Percentiles rank a stretch among this genome's conserved stretches.
Conservation (phyloP, 2,113 vertebrate species). For the Notothenia rossii region DNA sequence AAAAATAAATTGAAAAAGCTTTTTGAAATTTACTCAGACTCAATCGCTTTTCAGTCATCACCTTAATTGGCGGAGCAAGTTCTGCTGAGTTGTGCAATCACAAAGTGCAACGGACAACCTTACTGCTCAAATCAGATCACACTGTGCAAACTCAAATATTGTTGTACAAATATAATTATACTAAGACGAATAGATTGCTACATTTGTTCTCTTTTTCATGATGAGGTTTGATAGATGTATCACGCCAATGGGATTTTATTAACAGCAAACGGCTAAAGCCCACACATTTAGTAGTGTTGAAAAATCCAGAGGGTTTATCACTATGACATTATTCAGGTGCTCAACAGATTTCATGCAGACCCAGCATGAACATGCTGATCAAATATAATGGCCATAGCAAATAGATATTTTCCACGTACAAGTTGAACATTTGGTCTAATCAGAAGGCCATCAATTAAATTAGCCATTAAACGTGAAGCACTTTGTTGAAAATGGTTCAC, state of each 20-base stretch:
- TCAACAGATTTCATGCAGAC: no score
- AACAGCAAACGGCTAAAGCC: constrained; percentile 1
- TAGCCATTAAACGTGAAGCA: no score
- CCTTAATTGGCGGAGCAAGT: neutral
- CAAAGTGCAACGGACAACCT: constrained; percentile 16
- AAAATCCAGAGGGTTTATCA: no score
- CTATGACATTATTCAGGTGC: no score
- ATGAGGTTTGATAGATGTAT: constrained; percentile 22
- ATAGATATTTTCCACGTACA: neutral
- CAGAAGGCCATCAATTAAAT: no score
- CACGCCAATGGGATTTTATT: constrained; percentile 20
- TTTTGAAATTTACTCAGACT: constrained; percentile 40
- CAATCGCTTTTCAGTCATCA: constrained; percentile 31
- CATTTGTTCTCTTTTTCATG: constrained; percentile 15
- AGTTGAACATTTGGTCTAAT: neutral
- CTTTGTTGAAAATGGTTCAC: no score
- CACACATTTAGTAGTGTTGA: neutral
- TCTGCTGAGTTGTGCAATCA: neutral
- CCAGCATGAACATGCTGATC: neutral
- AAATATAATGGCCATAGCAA: neutral
- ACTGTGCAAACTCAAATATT: constrained; percentile 22
- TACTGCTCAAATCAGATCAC: constrained; percentile 21
- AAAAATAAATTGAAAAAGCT: constrained; percentile 15
- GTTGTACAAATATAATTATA: constrained; percentile 11
- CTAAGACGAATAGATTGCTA: constrained; percentile 6